A percentile compares a stretch with the other conserved stretches of the same genome.
Conservation (phyloP, 2,888 invertebrate species). For the Omphaloscelis lunosa region DNA sequence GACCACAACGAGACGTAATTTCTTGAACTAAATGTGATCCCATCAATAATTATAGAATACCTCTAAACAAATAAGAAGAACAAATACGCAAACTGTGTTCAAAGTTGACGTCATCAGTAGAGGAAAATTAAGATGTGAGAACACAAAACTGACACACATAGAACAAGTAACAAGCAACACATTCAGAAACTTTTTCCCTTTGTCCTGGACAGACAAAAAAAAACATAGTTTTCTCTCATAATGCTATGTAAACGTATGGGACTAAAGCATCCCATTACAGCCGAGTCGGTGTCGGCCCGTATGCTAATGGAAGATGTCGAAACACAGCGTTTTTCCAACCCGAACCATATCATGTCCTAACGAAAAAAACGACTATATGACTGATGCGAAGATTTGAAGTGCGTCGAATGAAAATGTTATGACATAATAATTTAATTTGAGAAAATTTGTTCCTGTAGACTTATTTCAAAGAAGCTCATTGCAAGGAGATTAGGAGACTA, state of each 20-base stretch:
- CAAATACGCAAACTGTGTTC: neutral
- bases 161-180: constrained; percentile 36
- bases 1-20: neutral
- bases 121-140: neutral
- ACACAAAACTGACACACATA: constrained; percentile 4
- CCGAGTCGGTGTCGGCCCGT: constrained; percentile 63
- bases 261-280: constrained; percentile 71
- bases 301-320: constrained; percentile 71
- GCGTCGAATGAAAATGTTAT: constrained; percentile 15
- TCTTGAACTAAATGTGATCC: neutral
- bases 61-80: neutral
- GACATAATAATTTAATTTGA: neutral
- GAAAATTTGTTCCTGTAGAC: neutral
- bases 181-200: constrained; percentile 34
- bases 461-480: neutral
- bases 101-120: neutral
- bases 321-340: constrained; percentile 69
- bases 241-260: constrained; percentile 63
- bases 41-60: neutral
- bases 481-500: neutral
- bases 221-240: constrained; percentile 61
- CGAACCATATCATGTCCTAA: constrained; percentile 67
- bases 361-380: constrained; percentile 59
- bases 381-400: constrained; percentile 24
- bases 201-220: constrained; percentile 51